These are phyloP conservation scores for Vidua chalybeata DNA, from an alignment of 2,113 vertebrate species.

Conservation along the genomic window DNA sequence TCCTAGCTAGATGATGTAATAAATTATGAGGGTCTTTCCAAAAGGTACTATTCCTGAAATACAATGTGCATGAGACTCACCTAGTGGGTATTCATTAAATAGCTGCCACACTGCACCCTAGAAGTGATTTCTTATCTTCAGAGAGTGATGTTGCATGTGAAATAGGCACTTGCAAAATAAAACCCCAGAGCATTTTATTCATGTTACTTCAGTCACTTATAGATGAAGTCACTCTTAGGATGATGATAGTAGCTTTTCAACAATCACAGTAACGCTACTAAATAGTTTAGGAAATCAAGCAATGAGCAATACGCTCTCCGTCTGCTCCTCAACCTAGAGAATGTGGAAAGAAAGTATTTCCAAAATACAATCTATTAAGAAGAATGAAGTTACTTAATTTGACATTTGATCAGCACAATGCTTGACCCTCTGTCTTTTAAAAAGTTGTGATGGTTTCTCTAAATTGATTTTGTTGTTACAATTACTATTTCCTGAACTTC, in stretches of 20 bases:
- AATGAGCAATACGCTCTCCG: not conserved
- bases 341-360: not conserved
- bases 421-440: not conserved
- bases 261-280: not conserved
- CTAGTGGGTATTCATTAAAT: not conserved
- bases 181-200: not conserved
- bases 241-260: not conserved
- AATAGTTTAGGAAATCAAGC: not conserved
- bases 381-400: not conserved
- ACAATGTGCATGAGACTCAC: not conserved
- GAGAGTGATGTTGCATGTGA: not conserved
- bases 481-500: constrained; percentile 13
- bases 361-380: not conserved
- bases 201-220: not conserved
- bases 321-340: not conserved
- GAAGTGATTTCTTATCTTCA: not conserved
- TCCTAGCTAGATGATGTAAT: not conserved
- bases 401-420: not conserved
- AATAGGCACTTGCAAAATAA: not conserved
- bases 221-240: not conserved
- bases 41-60: not conserved
- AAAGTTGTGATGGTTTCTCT: not conserved
- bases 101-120: not conserved
- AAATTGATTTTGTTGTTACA: not conserved
- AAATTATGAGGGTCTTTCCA: not conserved